Evolutionary conservation across 2,797 vertebrate genomes (phyloP).

Genomic region (Ptychobarbus kaznakovi): DNA sequence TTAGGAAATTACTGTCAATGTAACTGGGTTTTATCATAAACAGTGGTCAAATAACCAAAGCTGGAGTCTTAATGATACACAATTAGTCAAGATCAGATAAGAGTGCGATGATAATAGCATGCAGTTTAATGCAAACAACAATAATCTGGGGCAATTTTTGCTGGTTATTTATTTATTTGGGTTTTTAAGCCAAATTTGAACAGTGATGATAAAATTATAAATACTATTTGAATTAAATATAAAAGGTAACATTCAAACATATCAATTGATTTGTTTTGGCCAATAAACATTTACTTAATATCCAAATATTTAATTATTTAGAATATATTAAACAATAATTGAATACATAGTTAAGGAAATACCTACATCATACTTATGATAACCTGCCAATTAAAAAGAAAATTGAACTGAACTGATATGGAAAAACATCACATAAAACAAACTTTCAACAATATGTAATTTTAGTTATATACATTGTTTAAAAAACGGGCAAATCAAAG

Average conservation of each 20-base stretch:
- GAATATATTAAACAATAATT: not conserved
- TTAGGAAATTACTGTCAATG: not conserved
- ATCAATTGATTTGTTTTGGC: not conserved
- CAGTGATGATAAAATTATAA: not conserved
- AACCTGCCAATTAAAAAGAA: not conserved
- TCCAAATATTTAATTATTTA: not conserved
- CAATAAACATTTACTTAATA: not conserved
- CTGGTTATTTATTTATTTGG: not conserved
- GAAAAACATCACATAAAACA: not conserved
- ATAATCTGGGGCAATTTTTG: not conserved
- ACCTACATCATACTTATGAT: not conserved
- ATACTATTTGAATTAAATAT: not conserved
- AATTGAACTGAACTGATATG: not conserved
- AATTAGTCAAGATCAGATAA: not conserved
- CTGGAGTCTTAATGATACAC: not conserved
- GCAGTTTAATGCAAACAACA: not conserved
- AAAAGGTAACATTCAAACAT: not conserved
- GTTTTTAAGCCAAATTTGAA: not conserved
- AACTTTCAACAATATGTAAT: not conserved
- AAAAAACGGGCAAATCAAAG: too few species aligned
- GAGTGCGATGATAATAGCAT: not conserved
- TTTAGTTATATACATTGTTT: too few species aligned
- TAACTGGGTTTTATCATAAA: not conserved
- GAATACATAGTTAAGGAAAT: not conserved
- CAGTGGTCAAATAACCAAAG: not conserved